Base-by-base conservation (phyloP, 2,888 invertebrate species). In the Mythimna ferrago region DNA sequence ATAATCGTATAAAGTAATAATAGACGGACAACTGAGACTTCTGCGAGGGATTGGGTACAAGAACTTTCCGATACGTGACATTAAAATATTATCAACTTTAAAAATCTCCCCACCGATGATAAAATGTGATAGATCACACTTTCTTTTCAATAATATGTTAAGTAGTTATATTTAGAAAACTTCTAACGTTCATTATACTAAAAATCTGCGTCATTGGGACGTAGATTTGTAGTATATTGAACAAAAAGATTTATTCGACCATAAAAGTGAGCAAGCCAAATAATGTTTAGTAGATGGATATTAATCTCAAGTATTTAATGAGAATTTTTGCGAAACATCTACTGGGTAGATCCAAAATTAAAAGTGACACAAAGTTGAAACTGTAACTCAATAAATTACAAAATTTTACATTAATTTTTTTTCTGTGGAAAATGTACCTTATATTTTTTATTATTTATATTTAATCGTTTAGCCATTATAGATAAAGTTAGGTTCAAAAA, bases 101-200 rank as follows among this genome's bases (percentile, higher is more conserved):
- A 64, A 63, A 60, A 80, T 82, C 84, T 57, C 66, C 62, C 65
- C 41, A 58, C 61, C 48, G 85, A 85, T 86, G 84, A 63, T 67
- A 75, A 70, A 80, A 60, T 66, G 79, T 35, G 88, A 89, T 89
- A 88, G 86, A 78, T 73, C 87, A 87, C 86, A 86, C 58, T 71
- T 56, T 65, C 56, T 54, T 21, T 53, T 2, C 2, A 44, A 14
- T 44, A 48, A 48, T 48, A 48, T 44, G n/a, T 71, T 67, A 0
- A 48, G 53, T 53, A 53, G 41, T 60, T 56, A 66, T 32, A 53
- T 35, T 53, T 35, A 38, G 6, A 44, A 57, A 51, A 67, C 11
- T 11, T 51, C 16, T 56, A 64, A 65, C 7, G 41, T 0, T 0
- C 60, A 14, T 35, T 26, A 26, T 26, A 26, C 26, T 26, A 26